Evolutionary conservation across 1,140 invertebrate genomes (phyloP).

Genomic region (Ceratitis capitata): DNA sequence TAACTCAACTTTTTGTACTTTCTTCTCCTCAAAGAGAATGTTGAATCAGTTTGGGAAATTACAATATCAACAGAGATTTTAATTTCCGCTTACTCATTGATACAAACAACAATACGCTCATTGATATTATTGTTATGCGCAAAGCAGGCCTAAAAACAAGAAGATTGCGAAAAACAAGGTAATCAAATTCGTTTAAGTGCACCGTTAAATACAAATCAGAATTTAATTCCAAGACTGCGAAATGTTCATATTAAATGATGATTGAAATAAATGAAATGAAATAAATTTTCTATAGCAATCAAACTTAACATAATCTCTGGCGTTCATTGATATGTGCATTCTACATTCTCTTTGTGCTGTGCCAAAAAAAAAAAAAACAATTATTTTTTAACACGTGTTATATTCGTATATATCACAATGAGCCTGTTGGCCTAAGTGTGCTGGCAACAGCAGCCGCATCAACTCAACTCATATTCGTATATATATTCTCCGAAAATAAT

Average conservation of each 20-base stretch:
- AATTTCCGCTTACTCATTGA: background rate
- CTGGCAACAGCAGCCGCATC: no score
- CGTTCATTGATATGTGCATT: no score
- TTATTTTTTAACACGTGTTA: no score
- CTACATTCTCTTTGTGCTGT: background rate
- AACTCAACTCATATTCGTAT: no score
- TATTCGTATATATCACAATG: no score
- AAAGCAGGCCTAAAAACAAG: background rate
- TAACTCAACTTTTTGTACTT: no score
- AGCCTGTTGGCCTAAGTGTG: no score
- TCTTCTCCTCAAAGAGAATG: background rate
- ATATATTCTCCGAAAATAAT: background rate
- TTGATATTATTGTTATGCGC: background rate
- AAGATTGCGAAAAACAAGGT: background rate
- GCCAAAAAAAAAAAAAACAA: no score
- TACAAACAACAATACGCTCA: background rate
- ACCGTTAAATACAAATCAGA: background rate
- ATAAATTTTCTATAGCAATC: background rate
- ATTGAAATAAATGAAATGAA: no score
- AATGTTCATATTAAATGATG: background rate
- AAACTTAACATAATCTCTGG: no score
- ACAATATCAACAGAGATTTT: background rate
- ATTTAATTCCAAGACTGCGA: background rate
- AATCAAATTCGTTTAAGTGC: background rate
- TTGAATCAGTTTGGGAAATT: background rate